Evolutionary conservation across 30 jellyfish, hydroid and myxozoan genomes (phyloP).

Genomic region (Cassiopea andromeda): DNA sequence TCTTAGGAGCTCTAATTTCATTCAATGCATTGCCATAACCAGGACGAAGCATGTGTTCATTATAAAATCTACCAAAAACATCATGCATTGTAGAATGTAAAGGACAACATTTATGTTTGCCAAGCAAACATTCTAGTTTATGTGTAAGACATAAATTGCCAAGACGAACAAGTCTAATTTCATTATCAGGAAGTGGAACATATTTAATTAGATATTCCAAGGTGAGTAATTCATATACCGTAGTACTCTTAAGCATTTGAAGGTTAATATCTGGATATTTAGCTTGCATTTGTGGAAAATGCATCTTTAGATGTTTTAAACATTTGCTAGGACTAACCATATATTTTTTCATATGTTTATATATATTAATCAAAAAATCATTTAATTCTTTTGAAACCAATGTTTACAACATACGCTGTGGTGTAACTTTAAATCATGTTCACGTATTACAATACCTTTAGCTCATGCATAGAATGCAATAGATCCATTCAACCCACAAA

Average conservation of each 20-base stretch:
- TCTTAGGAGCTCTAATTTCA: too few relatives aligned
- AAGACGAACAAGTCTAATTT: conserved; percentile 7
- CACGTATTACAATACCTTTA: background rate
- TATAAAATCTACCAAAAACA: background rate
- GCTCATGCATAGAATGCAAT: conserved; percentile 28
- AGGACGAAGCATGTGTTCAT: too few relatives aligned
- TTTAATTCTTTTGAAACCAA: conserved; percentile 11
- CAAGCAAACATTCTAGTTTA: background rate
- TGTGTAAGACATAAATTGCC: background rate
- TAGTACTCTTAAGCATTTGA: background rate
- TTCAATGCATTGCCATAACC: too few relatives aligned
- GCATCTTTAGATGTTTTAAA: background rate
- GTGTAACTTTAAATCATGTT: conserved; percentile 17
- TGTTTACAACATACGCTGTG: conserved; percentile 15
- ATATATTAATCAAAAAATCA: background rate
- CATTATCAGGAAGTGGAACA: background rate
- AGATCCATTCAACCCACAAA: conserved; percentile 25
- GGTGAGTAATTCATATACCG: background rate
- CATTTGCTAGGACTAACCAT: background rate
- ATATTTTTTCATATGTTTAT: background rate
- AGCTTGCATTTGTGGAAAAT: background rate
- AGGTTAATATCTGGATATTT: background rate
- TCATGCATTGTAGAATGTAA: conserved; percentile 3
- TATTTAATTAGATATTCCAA: too few relatives aligned
- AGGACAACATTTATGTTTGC: conserved; percentile 9